Conservation (phyloP, 2,888 invertebrate species). For the Drosophila merina region DNA sequence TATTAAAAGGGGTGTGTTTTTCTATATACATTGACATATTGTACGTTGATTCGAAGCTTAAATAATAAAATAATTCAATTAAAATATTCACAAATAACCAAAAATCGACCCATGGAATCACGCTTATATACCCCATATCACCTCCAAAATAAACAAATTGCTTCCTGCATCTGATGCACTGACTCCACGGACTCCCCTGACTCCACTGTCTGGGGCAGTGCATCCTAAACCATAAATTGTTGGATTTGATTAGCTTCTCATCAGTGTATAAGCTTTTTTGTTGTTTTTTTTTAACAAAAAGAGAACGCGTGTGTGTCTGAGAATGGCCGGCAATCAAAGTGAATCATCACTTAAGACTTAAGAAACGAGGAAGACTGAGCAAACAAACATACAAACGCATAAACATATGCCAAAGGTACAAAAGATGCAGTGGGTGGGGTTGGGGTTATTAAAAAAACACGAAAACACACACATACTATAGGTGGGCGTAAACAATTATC, state of each 20-base stretch:
- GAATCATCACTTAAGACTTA: conserved; percentile 70
- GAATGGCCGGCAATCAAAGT: conserved; percentile 56
- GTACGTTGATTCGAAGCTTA: not conserved
- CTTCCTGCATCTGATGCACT: not conserved
- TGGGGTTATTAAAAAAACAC: conserved; percentile 1
- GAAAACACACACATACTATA: conserved; percentile 17
- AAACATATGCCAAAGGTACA: conserved; percentile 46
- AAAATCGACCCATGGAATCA: no score
- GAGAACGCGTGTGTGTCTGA: conserved; percentile 16
- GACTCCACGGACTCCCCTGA: conserved; percentile 12
- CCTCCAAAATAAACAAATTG: conserved; percentile 10
- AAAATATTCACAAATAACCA: not conserved
- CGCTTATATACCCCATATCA: no score
- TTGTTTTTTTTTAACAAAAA: not conserved
- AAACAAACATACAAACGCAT: conserved; percentile 40
- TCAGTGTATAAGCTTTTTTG: not conserved
- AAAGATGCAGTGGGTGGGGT: conserved; percentile 24
- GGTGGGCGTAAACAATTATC: conserved; percentile 74
- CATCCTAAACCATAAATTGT: conserved; percentile 40
- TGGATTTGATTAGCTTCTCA: conserved; percentile 20
- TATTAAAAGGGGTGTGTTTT: no score
- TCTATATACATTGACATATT: not conserved
- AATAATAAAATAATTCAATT: not conserved
- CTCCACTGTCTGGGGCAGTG: conserved; percentile 29
- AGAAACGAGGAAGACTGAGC: conserved; percentile 55